These are phyloP conservation scores for Aegotheles bennettii DNA, from an alignment of 2,113 vertebrate species.

Conservation along the genomic window DNA sequence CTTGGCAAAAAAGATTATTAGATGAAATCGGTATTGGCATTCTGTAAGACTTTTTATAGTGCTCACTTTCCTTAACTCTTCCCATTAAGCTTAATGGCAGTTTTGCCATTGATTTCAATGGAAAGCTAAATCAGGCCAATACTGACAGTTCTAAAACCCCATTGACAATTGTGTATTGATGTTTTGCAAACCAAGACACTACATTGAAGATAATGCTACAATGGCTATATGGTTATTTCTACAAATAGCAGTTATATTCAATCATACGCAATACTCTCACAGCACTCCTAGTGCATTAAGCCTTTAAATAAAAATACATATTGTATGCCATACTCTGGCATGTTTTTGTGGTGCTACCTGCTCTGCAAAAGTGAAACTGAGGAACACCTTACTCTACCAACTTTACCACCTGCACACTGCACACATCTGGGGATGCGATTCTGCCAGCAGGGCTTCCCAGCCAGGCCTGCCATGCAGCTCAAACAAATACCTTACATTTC, in stretches of 20 bases:
- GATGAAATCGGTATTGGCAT: neutral
- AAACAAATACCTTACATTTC: neutral
- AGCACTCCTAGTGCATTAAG: neutral
- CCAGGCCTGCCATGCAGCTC: neutral
- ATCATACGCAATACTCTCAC: neutral
- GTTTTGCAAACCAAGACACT: neutral
- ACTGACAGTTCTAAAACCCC: neutral
- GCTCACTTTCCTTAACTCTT: neutral
- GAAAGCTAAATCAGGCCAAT: neutral
- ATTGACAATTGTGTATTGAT: neutral
- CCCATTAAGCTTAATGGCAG: neutral
- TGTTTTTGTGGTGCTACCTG: neutral
- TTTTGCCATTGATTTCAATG: neutral
- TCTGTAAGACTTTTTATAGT: neutral
- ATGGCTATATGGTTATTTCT: neutral
- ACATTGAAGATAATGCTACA: neutral
- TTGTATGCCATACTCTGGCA: accelerated
- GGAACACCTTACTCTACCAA: neutral
- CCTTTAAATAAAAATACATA: neutral
- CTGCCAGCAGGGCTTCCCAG: neutral
- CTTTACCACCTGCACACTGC: accelerated
- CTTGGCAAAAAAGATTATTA: neutral
- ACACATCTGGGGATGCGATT: neutral
- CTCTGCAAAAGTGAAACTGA: neutral
- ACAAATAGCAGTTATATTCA: neutral